Evolutionary conservation across 2,888 invertebrate genomes (phyloP).

Genomic region (Callyntrura guangdongensis): DNA sequence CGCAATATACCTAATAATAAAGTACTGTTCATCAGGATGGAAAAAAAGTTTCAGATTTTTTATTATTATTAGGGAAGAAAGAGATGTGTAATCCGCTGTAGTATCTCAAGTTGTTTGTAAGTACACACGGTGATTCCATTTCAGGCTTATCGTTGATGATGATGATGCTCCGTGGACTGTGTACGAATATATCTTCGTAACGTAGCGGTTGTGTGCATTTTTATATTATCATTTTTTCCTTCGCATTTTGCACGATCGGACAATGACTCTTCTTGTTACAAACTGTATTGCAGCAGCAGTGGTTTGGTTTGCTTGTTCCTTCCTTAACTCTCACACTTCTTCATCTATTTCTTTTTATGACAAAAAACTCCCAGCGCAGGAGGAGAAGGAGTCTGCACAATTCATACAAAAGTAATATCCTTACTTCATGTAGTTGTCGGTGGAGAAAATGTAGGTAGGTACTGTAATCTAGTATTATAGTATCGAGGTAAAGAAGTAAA

Average conservation of each 20-base stretch:
- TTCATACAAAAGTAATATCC: constrained; percentile 34
- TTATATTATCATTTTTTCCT: constrained; percentile 73
- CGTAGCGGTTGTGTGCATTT: constrained; percentile 68
- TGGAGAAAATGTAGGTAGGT: constrained; percentile 46
- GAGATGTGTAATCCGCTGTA: constrained; percentile 20
- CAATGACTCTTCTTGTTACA: constrained; percentile 81
- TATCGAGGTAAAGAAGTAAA: neutral
- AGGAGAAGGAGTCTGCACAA: constrained; percentile 41
- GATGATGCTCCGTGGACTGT: constrained; percentile 38
- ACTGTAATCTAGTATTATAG: constrained; percentile 26
- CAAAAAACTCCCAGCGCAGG: constrained; percentile 70
- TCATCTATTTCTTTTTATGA: constrained; percentile 63
- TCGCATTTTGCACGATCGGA: constrained; percentile 82
- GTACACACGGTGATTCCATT: constrained; percentile 54
- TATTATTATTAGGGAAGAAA: constrained; percentile 37
- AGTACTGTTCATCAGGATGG: constrained; percentile 54
- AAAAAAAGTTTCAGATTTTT: constrained; percentile 41
- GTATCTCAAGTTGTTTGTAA: neutral
- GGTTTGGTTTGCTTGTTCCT: constrained; percentile 76
- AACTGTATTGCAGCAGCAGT: constrained; percentile 58
- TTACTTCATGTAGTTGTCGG: constrained; percentile 27
- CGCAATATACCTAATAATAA: constrained; percentile 52
- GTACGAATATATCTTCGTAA: neutral
- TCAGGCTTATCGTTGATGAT: constrained; percentile 42
- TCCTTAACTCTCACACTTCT: constrained; percentile 71